Percentiles rank a stretch among this genome's conserved stretches.
These are phyloP conservation scores for Caenorhabditis sulstoni DNA, from an alignment of 2,888 invertebrate species.

Conservation along the genomic window DNA sequence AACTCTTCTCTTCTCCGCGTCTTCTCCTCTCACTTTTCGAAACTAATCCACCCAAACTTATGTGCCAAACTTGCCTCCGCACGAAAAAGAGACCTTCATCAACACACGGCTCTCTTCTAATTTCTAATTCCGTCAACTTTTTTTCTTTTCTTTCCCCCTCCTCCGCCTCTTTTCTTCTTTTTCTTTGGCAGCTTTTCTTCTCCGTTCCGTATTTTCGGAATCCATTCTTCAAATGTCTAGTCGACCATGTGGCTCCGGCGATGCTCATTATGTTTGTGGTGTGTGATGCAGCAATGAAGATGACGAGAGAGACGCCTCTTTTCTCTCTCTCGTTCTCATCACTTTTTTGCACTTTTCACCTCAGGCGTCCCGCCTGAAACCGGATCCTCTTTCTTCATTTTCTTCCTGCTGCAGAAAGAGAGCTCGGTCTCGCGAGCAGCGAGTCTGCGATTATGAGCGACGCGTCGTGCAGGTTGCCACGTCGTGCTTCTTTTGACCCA, in stretches of 20 bases:
- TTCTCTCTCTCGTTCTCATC: conserved; percentile 1
- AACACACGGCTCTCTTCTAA: conserved; percentile 27
- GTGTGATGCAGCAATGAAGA: conserved; percentile 27
- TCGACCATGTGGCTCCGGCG: conserved; percentile 22
- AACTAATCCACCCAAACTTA: conserved; percentile 1
- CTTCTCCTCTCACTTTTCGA: conserved; percentile 24
- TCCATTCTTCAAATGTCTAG: conserved; percentile 28
- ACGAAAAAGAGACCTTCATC: background rate
- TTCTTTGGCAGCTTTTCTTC: conserved; percentile 21
- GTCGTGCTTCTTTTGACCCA: conserved; percentile 42
- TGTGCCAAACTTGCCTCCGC: too few species aligned
- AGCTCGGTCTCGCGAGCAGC: background rate
- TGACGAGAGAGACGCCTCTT: conserved; percentile 4
- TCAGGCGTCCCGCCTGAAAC: conserved; percentile 29
- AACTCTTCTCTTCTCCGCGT: conserved; percentile 18
- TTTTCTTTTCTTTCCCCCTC: conserved; percentile 15
- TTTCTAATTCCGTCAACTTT: conserved; percentile 50
- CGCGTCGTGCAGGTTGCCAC: conserved; percentile 24
- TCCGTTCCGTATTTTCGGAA: conserved; percentile 6
- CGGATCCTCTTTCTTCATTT: conserved; percentile 1
- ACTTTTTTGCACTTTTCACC: conserved; percentile 46
- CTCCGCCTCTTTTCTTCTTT: conserved; percentile 21
- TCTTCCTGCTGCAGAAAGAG: too few species aligned
- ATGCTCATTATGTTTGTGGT: conserved; percentile 32
- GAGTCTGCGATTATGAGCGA: background rate